phyloP scores from a whole-genome alignment of 1,140 invertebrate genomes.

The Polypedilum pembai region DNA sequence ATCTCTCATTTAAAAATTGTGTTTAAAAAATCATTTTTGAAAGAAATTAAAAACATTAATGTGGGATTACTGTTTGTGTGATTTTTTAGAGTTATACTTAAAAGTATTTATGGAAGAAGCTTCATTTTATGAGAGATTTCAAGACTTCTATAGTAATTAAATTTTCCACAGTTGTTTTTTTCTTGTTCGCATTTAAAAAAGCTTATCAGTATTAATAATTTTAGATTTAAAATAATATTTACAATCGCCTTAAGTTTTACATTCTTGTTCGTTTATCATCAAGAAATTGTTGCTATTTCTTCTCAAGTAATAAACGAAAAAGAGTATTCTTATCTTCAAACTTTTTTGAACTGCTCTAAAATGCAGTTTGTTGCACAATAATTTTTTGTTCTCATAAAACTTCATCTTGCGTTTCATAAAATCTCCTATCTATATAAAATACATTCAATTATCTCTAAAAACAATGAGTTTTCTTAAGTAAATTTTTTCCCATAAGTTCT shows the following conservation, averaged over 20 bases:
- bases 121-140: conserved; percentile 2
- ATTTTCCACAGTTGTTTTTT: background rate
- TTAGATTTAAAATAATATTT: background rate
- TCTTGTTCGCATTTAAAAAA: background rate
- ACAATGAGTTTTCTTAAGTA: background rate
- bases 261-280: background rate
- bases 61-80: background rate
- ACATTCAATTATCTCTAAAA: conserved; percentile 16
- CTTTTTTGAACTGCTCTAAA: background rate
- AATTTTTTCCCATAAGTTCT: background rate
- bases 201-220: background rate
- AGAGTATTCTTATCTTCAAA: background rate
- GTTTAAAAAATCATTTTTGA: background rate
- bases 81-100: background rate
- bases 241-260: background rate
- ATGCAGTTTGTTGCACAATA: conserved; percentile 24
- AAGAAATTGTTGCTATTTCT: too few species aligned
- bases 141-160: background rate
- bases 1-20: background rate
- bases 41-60: background rate
- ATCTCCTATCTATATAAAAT: conserved; percentile 19
- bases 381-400: background rate
- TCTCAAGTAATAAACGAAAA: too few species aligned
- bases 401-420: conserved; percentile 15
- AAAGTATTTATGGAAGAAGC: conserved; percentile 4